Conservation (phyloP, 1,140 invertebrate genomes). For the Tyrophagus putrescentiae region DNA sequence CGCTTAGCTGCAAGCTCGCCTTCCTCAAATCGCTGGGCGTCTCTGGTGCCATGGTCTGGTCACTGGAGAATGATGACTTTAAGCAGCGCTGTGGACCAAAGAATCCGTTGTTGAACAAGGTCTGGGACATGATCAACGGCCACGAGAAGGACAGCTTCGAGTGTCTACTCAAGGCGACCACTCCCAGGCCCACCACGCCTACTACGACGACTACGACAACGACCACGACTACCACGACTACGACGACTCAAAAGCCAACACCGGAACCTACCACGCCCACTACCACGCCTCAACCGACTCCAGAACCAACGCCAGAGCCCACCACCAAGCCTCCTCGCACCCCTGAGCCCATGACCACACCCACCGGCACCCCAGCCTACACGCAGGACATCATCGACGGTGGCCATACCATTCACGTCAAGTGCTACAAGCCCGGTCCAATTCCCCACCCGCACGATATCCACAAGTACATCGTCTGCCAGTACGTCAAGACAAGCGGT, state of each 20-base stretch:
- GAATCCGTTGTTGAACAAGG: conserved; percentile 24
- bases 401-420: conserved; percentile 8
- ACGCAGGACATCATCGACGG: background rate
- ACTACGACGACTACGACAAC: background rate
- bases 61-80: conserved; percentile 33
- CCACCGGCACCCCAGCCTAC: background rate
- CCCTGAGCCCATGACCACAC: background rate
- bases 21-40: conserved; percentile 29
- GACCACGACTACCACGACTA: background rate
- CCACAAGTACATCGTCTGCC: conserved; percentile 9
- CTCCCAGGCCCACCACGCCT: background rate
- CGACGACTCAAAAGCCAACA: background rate
- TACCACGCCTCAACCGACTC: conserved; percentile 1
- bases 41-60: conserved; percentile 39
- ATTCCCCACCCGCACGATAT: conserved; percentile 1
- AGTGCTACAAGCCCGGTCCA: background rate
- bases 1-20: conserved; percentile 42
- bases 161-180: background rate
- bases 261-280: background rate
- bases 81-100: conserved; percentile 25
- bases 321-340: background rate
- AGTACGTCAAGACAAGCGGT: background rate
- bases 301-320: background rate
- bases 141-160: conserved; percentile 10
- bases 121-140: conserved; percentile 16